Evolutionary conservation across 2,113 vertebrate species (phyloP).

Genomic region (Anthoscopus minutus): DNA sequence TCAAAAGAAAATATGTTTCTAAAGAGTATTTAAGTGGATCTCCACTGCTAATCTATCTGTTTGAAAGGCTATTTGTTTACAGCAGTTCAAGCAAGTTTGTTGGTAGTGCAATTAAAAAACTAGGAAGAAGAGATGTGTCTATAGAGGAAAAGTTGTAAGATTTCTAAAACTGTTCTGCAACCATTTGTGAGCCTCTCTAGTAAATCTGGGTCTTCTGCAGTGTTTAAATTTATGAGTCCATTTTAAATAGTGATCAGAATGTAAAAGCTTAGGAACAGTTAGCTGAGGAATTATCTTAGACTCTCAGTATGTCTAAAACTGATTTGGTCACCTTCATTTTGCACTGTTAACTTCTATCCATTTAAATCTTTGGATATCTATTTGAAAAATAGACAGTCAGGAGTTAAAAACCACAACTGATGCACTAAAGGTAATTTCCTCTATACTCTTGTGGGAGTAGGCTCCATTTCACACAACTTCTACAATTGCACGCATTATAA

Average conservation of each 20-base stretch:
- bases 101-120: background rate
- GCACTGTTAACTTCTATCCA: background rate
- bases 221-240: background rate
- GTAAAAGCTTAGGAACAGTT: background rate
- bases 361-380: background rate
- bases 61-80: background rate
- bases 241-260: background rate
- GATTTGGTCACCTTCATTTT: background rate
- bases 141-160: background rate
- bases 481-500: fast-evolving
- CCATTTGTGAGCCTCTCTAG: background rate
- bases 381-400: background rate
- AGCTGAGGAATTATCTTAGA: background rate
- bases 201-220: background rate
- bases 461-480: background rate
- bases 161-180: background rate
- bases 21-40: background rate
- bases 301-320: background rate
- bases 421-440: background rate
- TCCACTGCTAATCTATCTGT: background rate
- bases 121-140: background rate
- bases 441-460: background rate
- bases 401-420: background rate
- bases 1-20: background rate
- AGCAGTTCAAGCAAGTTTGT: background rate